Evolutionary conservation across 2,113 vertebrate genomes (phyloP).

Genomic region (Rhea americana): DNA sequence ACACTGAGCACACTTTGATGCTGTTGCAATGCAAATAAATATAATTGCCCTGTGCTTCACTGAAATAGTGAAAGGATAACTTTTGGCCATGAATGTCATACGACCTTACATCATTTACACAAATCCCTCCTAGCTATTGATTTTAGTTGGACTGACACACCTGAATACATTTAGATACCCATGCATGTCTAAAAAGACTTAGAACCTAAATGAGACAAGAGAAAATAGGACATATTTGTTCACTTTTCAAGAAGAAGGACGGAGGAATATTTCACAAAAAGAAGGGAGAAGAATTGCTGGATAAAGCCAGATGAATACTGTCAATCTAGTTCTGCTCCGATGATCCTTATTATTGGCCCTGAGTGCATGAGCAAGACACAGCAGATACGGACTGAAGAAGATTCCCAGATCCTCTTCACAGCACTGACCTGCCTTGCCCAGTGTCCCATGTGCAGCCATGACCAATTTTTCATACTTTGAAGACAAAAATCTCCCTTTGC

Average conservation of each 20-base stretch:
- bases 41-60: neutral
- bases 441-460: neutral
- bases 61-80: fast-evolving
- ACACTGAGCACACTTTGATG: fast-evolving
- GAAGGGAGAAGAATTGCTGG: neutral
- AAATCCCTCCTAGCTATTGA: neutral
- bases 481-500: neutral
- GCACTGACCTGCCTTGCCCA: neutral
- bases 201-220: neutral
- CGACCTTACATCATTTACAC: neutral
- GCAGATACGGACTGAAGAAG: neutral
- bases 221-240: neutral
- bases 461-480: neutral
- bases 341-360: neutral
- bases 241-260: neutral
- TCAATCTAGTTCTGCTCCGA: neutral
- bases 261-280: neutral
- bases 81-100: neutral
- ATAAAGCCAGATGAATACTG: neutral
- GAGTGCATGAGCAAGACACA: neutral
- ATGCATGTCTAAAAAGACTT: neutral
- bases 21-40: neutral
- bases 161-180: neutral
- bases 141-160: neutral
- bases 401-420: neutral